Evolutionary conservation across 1,140 invertebrate species (phyloP), one percentile per base, ranked within the genome.

Genomic region (Dolichoris vasculosae): DNA sequence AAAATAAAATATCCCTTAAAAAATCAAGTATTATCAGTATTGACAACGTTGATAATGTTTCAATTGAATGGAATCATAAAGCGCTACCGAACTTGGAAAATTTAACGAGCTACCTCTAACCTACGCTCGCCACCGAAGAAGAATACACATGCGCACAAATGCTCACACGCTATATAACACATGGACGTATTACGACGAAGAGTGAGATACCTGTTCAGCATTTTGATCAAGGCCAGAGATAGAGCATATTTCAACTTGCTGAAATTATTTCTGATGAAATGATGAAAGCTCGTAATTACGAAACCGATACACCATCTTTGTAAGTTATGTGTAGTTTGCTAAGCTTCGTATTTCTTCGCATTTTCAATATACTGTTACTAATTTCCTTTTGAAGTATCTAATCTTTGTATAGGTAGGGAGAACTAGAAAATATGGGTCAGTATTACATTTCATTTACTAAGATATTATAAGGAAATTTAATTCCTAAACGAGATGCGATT

Each of bases 11-110:
- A 26, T 69, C 17, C 13, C 2, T 69, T 69, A 15, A 3, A 38
- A 38, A 69, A 38, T 35, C 32, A 38, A 69, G 67, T 20, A 38
- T 13, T 15, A 69, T 69, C 32, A 38, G 1, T 38, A 20, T 78
- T 1, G 48, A 26, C 20, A 59, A n/a, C 23, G 55, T 26, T 43
- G 51, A 79, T 0, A 79, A 35, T 67, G 38, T 40, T 67, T n/a
- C 59, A 67, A 80, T 80, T 80, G 40, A 80, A 64, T 46, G 38
- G 63, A n/a, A 67, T 64, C n/a, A 64, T 46, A 46, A 73, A 43
- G 59, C 30, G 38, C 38, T 15, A 32, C 26, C 23, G 20, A 40
- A 38, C 15, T 55, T 59, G 26, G 40, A 1, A 64, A 40, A 80
- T 80, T 67, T 67, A 67, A 67, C 38, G 78, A 67, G 59, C 26